Evolutionary conservation across 2,888 invertebrate genomes (phyloP), one percentile per base, ranked within the genome.

Genomic region (Heterodera filipjevi): DNA sequence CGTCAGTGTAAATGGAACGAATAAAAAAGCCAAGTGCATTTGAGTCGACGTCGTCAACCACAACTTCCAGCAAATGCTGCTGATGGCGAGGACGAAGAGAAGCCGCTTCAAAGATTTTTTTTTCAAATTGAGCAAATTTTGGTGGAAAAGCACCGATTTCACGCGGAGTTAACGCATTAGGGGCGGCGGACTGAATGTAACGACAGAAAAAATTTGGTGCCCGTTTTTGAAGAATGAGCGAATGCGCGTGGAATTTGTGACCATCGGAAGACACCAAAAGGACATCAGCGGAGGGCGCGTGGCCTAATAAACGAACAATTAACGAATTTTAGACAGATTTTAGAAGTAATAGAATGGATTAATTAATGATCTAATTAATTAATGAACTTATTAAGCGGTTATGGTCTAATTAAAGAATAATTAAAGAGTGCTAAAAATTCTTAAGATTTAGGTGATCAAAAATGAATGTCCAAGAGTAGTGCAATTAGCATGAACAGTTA

Each of bases 131-230:
- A n/a, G 22, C 39, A 70, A 68, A 30, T 70, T 70, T 27, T n/a
- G 27, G n/a, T 70, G 71, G 8, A 35, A 39, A 59, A 73, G 70
- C 33, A 39, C 39, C n/a, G n/a, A 78, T 32, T 44, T 77, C 76
- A 6, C 80, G 59, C 16, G 85, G 78, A 6, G 73, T 73, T 16
- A 27, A 33, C 32, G 86, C 86, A 35, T 81, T 76, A 33, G 85
- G 72, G 5, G 87, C 86, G 30, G 86, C 84, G 39, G 39, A 39
- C 46, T 88, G 85, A 0, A 87, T 81, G 79, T 87, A 79, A 5
- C 87, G 81, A 70, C 86, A 84, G 78, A 85, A 88, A 81, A 87
- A 87, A 27, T 84, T 85, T 27, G 87, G 87, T n/a, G 87, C 87
- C 6, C 87, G 78, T 53, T 78, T 81, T 53, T 83, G 79, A 35